Conservation (phyloP, 2,888 invertebrate genomes). For the Amorpha juglandis region DNA sequence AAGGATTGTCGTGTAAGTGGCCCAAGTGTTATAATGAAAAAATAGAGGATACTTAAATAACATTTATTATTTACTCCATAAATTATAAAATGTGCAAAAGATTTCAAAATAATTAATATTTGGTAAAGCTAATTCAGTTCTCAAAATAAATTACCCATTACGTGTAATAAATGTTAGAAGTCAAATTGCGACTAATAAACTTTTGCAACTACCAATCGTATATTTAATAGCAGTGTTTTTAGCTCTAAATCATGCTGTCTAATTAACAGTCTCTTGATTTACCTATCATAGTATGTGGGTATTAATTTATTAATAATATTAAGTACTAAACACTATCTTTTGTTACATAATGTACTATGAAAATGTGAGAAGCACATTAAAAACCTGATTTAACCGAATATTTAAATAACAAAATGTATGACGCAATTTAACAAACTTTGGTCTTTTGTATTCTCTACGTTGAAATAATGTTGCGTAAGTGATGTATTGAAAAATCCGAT, state of each 20-base stretch:
- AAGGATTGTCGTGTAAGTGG: no score
- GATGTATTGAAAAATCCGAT: conserved; percentile 59
- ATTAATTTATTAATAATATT: neutral
- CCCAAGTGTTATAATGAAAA: no score
- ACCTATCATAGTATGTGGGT: neutral
- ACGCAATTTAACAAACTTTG: conserved; percentile 32
- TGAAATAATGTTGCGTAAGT: conserved; percentile 57
- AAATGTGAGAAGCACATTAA: conserved; percentile 6
- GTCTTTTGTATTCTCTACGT: conserved; percentile 52
- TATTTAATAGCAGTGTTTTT: neutral
- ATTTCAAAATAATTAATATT: neutral
- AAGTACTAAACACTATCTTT: neutral
- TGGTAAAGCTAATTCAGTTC: conserved; percentile 1
- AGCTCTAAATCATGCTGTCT: neutral
- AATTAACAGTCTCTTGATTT: neutral
- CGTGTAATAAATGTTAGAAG: conserved; percentile 1
- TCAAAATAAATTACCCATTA: conserved; percentile 5
- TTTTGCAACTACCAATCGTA: conserved; percentile 4
- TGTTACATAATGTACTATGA: conserved; percentile 9
- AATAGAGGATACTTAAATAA: neutral
- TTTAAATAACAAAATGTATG: conserved; percentile 17
- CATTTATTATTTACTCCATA: neutral
- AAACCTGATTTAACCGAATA: neutral
- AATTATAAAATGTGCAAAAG: neutral
- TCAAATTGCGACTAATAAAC: conserved; percentile 13